phyloP scores from a whole-genome alignment of 2,797 vertebrate species.

The Myotis findleyi region DNA sequence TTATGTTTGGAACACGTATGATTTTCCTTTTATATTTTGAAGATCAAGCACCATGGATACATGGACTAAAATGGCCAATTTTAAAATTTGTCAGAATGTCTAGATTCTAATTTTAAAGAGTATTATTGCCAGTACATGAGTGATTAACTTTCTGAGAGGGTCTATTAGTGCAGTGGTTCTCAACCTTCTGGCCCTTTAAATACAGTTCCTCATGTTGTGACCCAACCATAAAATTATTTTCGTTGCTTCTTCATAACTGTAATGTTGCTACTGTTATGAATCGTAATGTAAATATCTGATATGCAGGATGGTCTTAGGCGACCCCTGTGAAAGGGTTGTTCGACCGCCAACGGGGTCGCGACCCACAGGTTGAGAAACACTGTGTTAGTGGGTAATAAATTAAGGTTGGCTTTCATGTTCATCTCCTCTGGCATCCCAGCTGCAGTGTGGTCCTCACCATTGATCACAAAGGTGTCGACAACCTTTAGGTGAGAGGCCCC shows the following conservation, averaged over 20 bases:
- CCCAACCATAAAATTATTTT: no score
- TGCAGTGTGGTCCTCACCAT: background rate
- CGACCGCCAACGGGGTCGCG: no score
- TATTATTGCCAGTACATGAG: background rate
- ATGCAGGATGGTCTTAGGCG: no score
- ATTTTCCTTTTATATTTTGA: conserved; percentile 22
- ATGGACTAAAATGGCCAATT: background rate
- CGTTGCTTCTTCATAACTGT: no score
- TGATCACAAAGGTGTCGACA: background rate
- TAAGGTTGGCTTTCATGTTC: background rate
- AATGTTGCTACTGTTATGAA: no score
- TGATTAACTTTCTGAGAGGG: background rate
- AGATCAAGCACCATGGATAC: background rate
- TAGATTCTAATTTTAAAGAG: conserved; percentile 20
- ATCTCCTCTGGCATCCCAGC: background rate
- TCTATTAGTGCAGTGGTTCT: background rate
- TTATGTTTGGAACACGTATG: background rate
- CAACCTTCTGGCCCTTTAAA: no score
- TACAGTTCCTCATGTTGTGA: no score
- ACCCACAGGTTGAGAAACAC: no score
- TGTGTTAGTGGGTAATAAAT: background rate
- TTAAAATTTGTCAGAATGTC: background rate
- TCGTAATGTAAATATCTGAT: no score
- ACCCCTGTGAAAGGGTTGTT: no score
- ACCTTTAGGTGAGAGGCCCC: background rate